Evolutionary conservation across 2,113 vertebrate species (phyloP), one percentile per base, ranked within the genome.

Genomic region (Panthera leo): DNA sequence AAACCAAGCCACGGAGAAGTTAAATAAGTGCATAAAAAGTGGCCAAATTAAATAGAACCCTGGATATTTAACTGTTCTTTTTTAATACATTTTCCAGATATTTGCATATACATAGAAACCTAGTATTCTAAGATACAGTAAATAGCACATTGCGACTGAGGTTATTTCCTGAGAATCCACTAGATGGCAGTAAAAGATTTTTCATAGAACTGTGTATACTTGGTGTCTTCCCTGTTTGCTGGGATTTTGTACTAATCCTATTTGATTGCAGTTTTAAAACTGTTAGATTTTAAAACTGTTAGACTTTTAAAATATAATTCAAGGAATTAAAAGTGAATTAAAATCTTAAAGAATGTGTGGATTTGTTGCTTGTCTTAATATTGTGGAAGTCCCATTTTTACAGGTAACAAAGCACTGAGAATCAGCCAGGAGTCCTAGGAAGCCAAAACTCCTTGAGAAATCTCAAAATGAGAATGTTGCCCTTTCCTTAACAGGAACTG

Each of bases 121-220:
- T 79, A 12, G 16, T 53, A 63, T 13, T 58, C 51, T 19, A 67
- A 73, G 85, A 53, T 36, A 19, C 2, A 51, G 7, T 51, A 80
- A 75, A 58, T 1, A 84, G 19, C 70, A n/a, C 1, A 21, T 36
- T 53, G 16, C 0, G 0, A 4, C 31, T n/a, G 31, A 39, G 7
- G 31, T 76, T 82, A 80, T 98, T 97, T 96, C 15, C 21, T 5
- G 2, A 31, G 1, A 0, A 0, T 76, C 98, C 99, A 98, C 98
- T 92, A 98, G 99, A 79, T 98, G 99, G 99, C 98, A 95, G 9
- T 82, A 96, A 67, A 97, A 85, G 45, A 73, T 95, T 75, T 89
- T 92, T 16, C 75, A 55, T 7, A 34, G 25, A 71, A 9, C 55
- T 85, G 4, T 12, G 45, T 4, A 5, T 8, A 0, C 34, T 6